Evolutionary conservation across 2,888 invertebrate species (phyloP).

Genomic region (Dasypolia templi): DNA sequence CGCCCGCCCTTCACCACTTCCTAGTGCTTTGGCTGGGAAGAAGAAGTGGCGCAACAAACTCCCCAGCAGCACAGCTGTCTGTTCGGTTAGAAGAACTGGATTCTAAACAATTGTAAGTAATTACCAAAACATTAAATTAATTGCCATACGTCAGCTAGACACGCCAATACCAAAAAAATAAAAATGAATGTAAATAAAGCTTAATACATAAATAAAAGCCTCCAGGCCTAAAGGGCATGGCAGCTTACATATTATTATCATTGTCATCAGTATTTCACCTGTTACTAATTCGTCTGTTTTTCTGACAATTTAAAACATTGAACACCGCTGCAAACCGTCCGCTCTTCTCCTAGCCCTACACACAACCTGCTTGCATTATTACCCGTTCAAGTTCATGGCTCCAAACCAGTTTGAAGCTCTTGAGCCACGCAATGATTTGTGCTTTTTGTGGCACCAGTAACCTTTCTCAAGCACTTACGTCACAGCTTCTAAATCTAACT

Average conservation of each 20-base stretch:
- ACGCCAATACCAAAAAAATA: too few species aligned
- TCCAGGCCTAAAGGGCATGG: too few species aligned
- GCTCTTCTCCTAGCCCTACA: constrained; percentile 32
- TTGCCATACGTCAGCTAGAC: too few species aligned
- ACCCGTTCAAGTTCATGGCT: constrained; percentile 65
- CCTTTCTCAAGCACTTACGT: constrained; percentile 57
- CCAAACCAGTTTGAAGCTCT: constrained; percentile 59
- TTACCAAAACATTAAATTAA: too few species aligned
- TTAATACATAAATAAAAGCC: too few species aligned
- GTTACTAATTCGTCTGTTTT: not conserved
- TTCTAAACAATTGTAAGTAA: too few species aligned
- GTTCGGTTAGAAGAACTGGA: too few species aligned
- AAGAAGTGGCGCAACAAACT: too few species aligned
- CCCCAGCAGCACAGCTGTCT: too few species aligned
- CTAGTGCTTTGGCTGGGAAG: too few species aligned
- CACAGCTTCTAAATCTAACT: constrained; percentile 33
- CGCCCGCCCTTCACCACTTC: too few species aligned
- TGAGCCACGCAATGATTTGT: constrained; percentile 49
- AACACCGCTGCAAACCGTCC: constrained; percentile 1
- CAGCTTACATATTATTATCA: not conserved
- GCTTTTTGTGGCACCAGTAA: constrained; percentile 48
- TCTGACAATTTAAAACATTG: not conserved
- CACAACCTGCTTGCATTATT: constrained; percentile 43
- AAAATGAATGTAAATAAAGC: too few species aligned
- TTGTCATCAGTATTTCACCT: not conserved